Base-by-base conservation (phyloP, 2,113 vertebrate genomes). In the Channa maculata region DNA sequence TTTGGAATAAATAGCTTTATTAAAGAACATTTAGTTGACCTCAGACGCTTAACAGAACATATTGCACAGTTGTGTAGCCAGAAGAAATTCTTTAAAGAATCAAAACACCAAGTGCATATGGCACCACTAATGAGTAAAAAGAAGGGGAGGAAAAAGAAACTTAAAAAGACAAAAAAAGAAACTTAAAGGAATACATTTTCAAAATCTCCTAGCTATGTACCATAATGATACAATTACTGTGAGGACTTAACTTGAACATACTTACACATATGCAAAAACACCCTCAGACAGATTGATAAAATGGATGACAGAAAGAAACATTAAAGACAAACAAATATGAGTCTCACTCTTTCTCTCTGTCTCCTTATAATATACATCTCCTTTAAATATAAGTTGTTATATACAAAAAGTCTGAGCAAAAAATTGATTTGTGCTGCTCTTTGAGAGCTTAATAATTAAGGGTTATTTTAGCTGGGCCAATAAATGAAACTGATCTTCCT, bases 391-490 rank as follows among this genome's bases (percentile, higher is more conserved):
- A 43, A 13, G 8, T 10, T 34, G 33, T 1, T 7, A 64, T 7
- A 41, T 46, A 39, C 33, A 52, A 50, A 6, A 14, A 38, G 13
- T 36, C 4, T 1, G 48, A 38, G 46, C 13, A 51, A 41, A 55
- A 44, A 55, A 68, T 12, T 51, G 59, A 52, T 67, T 44, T 14
- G 39, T 45, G 14, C 51, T 59, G 6, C 54, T 53, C 61, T 52
- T 44, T 66, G 24, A 14, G 45, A 34, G 9, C 10, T 15, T 5
- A 36, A 50, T 67, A 64, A 75, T 79, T 79, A 72, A 48, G 52
- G 62, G 52, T 76, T 14, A 57, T 72, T 72, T 75, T 67, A 15
- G 5, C 33, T 0, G 0, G 6, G 46, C 77, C 72, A 77, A 77
- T 77, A 72, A 59, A 45, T 53, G n/a, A 14, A 62, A 71, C 45